Evolutionary conservation across 64 coral and sea anemone genomes (phyloP).

Genomic region (Porites australiensis): DNA sequence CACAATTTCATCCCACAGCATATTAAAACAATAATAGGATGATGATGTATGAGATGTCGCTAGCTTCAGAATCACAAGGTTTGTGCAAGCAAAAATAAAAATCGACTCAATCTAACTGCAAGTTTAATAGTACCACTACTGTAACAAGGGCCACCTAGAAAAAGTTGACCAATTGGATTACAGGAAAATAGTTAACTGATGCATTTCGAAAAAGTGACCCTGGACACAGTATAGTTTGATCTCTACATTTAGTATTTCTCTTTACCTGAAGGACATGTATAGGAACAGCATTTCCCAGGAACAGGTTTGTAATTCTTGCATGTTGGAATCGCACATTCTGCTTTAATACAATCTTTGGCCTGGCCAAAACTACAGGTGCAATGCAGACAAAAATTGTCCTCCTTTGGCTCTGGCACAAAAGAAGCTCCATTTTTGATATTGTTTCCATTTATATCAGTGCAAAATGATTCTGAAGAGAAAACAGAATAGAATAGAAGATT

Average conservation of each 20-base stretch:
- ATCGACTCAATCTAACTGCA: too few species aligned
- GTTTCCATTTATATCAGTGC: conserved; percentile 78
- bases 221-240: background rate
- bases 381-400: conserved; percentile 81
- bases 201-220: too few species aligned
- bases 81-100: too few species aligned
- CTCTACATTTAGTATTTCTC: background rate
- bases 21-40: too few species aligned
- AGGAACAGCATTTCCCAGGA: conserved; percentile 86
- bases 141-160: too few species aligned
- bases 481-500: too few species aligned
- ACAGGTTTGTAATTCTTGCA: conserved; percentile 86
- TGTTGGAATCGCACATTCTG: conserved; percentile 89
- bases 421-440: conserved; percentile 66
- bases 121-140: too few species aligned
- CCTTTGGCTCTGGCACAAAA: conserved; percentile 79
- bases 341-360: conserved; percentile 59
- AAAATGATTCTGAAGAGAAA: conserved; percentile 60
- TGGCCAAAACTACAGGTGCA: conserved; percentile 84
- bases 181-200: too few species aligned
- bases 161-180: too few species aligned
- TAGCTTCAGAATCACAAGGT: too few species aligned
- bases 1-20: too few species aligned
- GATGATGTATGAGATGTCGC: too few species aligned
- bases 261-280: conserved; percentile 88